Base-by-base conservation (phyloP, 2,888 invertebrate species). In the Bembecia ichneumoniformis region DNA sequence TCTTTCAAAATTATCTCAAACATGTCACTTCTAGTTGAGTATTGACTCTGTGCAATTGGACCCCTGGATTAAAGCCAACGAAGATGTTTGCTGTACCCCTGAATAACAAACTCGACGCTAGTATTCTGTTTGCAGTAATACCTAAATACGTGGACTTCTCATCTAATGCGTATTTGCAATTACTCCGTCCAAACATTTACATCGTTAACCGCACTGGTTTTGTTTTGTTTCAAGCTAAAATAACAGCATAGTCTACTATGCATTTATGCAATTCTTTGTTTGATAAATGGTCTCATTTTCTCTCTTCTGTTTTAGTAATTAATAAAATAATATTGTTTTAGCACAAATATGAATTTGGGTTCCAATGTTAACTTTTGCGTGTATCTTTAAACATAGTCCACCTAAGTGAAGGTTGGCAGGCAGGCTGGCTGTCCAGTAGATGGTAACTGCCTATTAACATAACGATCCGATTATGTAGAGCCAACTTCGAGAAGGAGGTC, bases 1-100 rank as follows among this genome's bases (percentile, higher is more conserved):
- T n/a, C n/a, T n/a, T n/a, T n/a, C n/a, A n/a, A 20, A 20, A 20
- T 20, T 28, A 28, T 28, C 0, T 28, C 59, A n/a, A 40, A 4
- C 3, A 7, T 40, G 14, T 3, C 40, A 10, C 46, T 60, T 81
- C 72, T 49, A 74, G 70, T 14, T 7, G 14, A 0, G 17, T 15
- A 53, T 7, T 64, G 61, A 51, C 47, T 68, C 68, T 50, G 14
- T 46, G 43, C 54, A 55, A 55, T 34, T 60, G 59, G 67, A 60
- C 67, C 73, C 67, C 77, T 82, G 84, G 83, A 82, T 81, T 78
- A 76, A 75, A 81, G 80, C 80, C 82, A 83, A 79, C 67, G 74
- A 79, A 82, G 82, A 82, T 81, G 79, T 82, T 82, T 79, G 74
- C 74, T 72, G 73, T 74, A 72, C 71, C 75, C 71, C 71, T 77